Evolutionary conservation across 2,797 vertebrate species (phyloP).

Genomic region (Sebastes paucispinis): DNA sequence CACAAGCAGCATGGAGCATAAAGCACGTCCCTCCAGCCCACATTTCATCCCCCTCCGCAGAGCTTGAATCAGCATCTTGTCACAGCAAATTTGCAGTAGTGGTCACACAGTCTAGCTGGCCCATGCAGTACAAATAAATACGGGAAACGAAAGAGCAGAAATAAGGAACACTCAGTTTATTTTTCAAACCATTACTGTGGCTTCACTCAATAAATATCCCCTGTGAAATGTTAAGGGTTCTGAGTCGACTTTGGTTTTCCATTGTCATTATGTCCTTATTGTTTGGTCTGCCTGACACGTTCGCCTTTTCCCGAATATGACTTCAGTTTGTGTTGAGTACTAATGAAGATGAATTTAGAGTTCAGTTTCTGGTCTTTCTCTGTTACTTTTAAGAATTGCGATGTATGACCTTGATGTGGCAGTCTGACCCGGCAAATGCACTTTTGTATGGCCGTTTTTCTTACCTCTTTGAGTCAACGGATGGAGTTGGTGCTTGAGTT

Average conservation of each 20-base stretch:
- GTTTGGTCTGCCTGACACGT: conserved; percentile 42
- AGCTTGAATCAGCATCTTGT: conserved; percentile 67
- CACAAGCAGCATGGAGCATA: background rate
- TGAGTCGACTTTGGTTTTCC: conserved; percentile 66
- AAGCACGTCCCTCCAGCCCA: conserved; percentile 2
- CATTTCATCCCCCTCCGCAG: background rate
- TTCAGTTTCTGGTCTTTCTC: conserved; percentile 24
- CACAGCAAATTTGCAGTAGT: conserved; percentile 48
- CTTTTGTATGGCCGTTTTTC: background rate
- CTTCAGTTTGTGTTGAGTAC: conserved; percentile 2
- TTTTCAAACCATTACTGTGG: conserved; percentile 66
- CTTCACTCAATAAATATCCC: conserved; percentile 72
- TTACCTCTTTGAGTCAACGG: background rate
- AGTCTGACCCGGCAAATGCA: background rate
- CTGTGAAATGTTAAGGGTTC: conserved; percentile 58
- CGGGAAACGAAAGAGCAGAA: conserved; percentile 53
- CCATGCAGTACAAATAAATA: conserved; percentile 66
- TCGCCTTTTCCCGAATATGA: conserved; percentile 28
- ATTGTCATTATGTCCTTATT: conserved; percentile 68
- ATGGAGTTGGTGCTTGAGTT: background rate
- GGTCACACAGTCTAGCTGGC: conserved; percentile 46
- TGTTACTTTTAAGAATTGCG: background rate
- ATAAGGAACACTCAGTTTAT: conserved; percentile 57
- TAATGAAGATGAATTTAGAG: conserved; percentile 34
- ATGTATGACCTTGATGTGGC: conserved; percentile 8